Evolutionary conservation across 2,888 invertebrate genomes (phyloP).

Genomic region (Mimas tiliae): DNA sequence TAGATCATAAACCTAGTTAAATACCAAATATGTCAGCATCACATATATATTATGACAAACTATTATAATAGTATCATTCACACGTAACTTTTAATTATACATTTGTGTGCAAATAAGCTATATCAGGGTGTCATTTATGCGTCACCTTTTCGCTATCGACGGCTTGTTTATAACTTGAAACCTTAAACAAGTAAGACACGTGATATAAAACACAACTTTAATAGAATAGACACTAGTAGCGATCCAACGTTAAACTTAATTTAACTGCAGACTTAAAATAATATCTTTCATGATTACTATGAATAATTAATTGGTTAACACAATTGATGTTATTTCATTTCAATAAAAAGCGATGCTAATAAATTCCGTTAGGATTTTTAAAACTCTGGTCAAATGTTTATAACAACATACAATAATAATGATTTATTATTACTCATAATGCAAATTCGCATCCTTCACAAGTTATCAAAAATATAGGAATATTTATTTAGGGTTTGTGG

Average conservation of each 20-base stretch:
- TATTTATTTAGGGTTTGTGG: too few relatives aligned
- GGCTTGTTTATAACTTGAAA: slow-evolving; percentile 6
- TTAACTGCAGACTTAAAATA: neutral
- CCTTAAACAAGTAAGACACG: slow-evolving; percentile 1
- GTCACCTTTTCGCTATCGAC: slow-evolving; percentile 24
- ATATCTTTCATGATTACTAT: neutral
- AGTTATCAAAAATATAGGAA: neutral
- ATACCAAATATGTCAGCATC: neutral
- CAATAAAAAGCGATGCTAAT: neutral
- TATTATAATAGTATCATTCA: neutral
- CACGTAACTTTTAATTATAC: neutral
- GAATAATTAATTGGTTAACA: slow-evolving; percentile 19
- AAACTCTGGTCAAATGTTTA: neutral
- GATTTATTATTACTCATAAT: neutral
- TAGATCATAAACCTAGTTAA: too few relatives aligned
- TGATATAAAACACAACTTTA: neutral
- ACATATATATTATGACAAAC: neutral
- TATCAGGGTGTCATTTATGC: slow-evolving; percentile 1
- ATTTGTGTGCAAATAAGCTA: neutral
- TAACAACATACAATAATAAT: too few relatives aligned
- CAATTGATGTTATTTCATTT: slow-evolving; percentile 21
- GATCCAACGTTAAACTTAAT: slow-evolving; percentile 11
- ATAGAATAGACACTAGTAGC: slow-evolving; percentile 8
- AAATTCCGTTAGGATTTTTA: neutral
- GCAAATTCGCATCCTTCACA: neutral